Conservation (phyloP, 2,113 vertebrate genomes). For the Axis porcinus region DNA sequence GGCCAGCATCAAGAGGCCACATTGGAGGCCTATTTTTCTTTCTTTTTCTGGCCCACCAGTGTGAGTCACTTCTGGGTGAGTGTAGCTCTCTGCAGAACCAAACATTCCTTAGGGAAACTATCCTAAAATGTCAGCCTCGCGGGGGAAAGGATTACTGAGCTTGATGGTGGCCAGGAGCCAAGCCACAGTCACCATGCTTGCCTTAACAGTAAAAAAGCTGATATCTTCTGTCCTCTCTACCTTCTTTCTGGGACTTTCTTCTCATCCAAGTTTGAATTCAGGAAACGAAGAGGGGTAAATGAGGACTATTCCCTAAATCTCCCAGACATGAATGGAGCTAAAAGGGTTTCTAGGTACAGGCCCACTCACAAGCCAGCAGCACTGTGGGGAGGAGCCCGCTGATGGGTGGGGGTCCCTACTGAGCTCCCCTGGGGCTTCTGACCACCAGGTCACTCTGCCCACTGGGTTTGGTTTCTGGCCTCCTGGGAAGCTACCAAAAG, state of each 20-base stretch:
- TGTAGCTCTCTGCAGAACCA: neutral
- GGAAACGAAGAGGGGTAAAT: neutral
- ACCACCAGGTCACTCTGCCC: neutral
- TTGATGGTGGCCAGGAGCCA: neutral
- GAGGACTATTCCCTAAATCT: neutral
- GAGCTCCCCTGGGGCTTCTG: neutral
- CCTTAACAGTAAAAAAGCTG: neutral
- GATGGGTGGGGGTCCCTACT: neutral
- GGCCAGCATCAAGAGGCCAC: neutral
- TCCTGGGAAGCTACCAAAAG: neutral
- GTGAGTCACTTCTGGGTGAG: neutral
- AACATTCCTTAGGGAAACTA: neutral
- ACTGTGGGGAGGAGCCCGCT: rapidly evolving
- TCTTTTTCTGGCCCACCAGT: neutral
- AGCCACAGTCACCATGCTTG: neutral
- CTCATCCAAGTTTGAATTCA: neutral
- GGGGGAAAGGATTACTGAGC: neutral
- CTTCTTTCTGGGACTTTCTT: neutral
- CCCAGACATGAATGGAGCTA: neutral
- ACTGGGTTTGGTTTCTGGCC: neutral
- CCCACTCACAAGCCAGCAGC: neutral
- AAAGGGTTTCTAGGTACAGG: neutral
- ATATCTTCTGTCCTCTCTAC: neutral
- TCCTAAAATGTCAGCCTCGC: neutral
- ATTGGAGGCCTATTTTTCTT: neutral